Base-by-base conservation (phyloP, 2,888 invertebrate species). In the Harpalus rufipes region DNA sequence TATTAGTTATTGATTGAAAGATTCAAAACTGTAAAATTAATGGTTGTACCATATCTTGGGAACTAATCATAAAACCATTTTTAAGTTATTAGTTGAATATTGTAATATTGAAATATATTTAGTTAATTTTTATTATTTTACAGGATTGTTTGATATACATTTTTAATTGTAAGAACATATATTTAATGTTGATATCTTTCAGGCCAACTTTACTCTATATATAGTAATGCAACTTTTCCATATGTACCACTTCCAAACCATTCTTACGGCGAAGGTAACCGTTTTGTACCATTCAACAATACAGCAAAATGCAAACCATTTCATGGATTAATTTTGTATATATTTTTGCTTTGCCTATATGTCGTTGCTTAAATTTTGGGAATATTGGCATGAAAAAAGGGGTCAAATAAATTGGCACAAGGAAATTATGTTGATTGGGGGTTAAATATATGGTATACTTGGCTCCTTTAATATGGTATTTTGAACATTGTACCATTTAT, bases 181-280 rank as follows among this genome's bases (percentile, higher is more conserved):
- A 25, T 51, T 82, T n/a, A 51, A 44, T 76, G 14, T 21, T 92
- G 14, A 65, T 21, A 63, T 21, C n/a, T 92, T 93, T 90, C 94
- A 95, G 95, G 95, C 92, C 94, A 95, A 93, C 92, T 93, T 91
- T 95, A 94, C 92, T 94, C 95, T 89, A 92, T 95, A 90, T 93
- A 94, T 91, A 93, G 94, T 88, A 91, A 92, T 89, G 92, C 93
- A 91, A 92, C 90, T 89, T 94, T 94, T 91, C 93, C 93, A 90
- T 94, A 91, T 92, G 92, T 93, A 90, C 93, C 94, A 89, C 92
- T 93, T 21, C 18, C 51, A 21, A 79, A 56, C 32, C 51, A 61
- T 14, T 6, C 8, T 7, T 79, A 59, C 10, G 84, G 84, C 58
- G 83, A 83, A 74, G 83, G 83, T 83, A 74, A 74, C 44, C 12